These are phyloP conservation scores for Progne subis DNA, from an alignment of 2,113 vertebrate species.

Conservation along the genomic window DNA sequence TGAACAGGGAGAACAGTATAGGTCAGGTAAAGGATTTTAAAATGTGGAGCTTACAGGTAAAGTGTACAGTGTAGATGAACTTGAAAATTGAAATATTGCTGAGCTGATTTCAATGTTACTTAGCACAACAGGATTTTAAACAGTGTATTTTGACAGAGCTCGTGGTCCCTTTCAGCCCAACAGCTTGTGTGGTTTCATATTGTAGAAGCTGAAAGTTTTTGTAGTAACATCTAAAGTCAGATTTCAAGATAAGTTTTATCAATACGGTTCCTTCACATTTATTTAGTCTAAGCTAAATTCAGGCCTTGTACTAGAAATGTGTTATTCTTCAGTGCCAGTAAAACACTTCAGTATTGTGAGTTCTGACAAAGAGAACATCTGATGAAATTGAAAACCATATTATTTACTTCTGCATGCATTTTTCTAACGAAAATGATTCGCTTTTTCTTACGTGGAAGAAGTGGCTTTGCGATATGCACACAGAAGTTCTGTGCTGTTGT, in stretches of 20 bases:
- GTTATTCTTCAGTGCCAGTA: background rate
- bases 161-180: background rate
- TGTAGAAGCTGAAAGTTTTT: background rate
- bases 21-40: background rate
- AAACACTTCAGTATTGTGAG: background rate
- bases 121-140: background rate
- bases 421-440: constrained; percentile 1
- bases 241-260: background rate
- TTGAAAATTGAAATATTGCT: background rate
- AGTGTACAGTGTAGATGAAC: background rate
- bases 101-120: background rate
- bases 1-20: background rate
- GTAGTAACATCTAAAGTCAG: background rate
- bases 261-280: background rate
- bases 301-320: background rate
- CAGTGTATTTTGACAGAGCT: background rate
- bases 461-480: constrained; percentile 33
- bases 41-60: background rate
- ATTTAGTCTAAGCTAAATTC: background rate
- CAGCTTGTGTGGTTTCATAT: background rate
- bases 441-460: background rate
- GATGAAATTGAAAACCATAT: background rate
- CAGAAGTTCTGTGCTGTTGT: constrained; percentile 51
- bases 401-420: constrained; percentile 11
- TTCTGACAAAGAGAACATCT: background rate